phyloP scores from a whole-genome alignment of 2,888 invertebrate genomes.

The Aphodius sticticus region DNA sequence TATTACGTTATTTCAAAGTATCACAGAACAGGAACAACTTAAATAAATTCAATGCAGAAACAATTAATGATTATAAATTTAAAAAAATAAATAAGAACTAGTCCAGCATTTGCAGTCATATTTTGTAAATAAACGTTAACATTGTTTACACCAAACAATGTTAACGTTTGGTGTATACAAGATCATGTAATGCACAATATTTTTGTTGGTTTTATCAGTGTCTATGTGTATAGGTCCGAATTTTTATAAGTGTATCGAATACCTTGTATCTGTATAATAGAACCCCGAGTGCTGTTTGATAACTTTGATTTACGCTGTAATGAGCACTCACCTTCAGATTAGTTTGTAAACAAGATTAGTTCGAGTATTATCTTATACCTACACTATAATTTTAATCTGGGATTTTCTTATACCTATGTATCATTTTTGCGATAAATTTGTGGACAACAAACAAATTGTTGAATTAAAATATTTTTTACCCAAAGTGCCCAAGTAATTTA shows the following conservation, averaged over 20 bases:
- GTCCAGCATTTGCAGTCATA: neutral
- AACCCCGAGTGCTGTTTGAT: neutral
- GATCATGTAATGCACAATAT: neutral
- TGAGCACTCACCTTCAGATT: neutral
- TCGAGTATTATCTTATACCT: neutral
- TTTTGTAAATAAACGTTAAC: neutral
- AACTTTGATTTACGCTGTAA: neutral
- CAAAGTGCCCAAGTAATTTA: too few relatives aligned
- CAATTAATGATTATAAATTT: neutral
- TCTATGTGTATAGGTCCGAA: neutral
- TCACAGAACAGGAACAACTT: neutral
- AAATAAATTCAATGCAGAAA: neutral
- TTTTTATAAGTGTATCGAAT: neutral
- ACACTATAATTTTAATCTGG: too few relatives aligned
- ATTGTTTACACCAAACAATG: neutral
- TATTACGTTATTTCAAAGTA: neutral
- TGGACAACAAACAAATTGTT: too few relatives aligned
- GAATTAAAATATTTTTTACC: too few relatives aligned
- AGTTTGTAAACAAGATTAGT: neutral
- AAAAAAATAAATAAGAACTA: neutral
- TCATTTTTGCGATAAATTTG: too few relatives aligned
- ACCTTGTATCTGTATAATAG: neutral
- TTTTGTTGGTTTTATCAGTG: neutral
- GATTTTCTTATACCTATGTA: too few relatives aligned
- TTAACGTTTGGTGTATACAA: neutral